A percentile compares a stretch with the other conserved stretches of the same genome.
phyloP scores from a whole-genome alignment of 37 sponge, comb jelly and placozoan species.

The Aphrocallistes beatrix region DNA sequence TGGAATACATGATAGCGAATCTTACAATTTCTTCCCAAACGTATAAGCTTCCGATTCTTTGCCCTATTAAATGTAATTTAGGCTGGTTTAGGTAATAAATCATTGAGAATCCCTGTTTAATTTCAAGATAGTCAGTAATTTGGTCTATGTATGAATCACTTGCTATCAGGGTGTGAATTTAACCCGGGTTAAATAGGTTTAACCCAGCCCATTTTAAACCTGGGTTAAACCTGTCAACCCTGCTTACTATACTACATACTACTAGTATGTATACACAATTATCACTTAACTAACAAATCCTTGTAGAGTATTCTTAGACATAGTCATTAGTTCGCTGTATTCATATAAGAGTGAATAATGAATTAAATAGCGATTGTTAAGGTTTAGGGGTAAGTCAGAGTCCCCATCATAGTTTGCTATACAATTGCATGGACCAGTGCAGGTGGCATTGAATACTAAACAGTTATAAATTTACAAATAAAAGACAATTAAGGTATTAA shows the following conservation, averaged over 20 bases:
- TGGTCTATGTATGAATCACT: too few relatives aligned
- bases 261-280: not conserved
- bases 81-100: not conserved
- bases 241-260: too few relatives aligned
- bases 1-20: not conserved
- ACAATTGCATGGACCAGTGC: not conserved
- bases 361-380: too few relatives aligned
- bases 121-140: too few relatives aligned
- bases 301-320: not conserved
- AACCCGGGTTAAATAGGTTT: too few relatives aligned
- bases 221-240: too few relatives aligned
- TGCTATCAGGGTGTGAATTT: too few relatives aligned
- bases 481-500: not conserved
- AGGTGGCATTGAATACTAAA: not conserved
- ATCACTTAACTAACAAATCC: not conserved
- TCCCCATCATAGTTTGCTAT: not conserved
- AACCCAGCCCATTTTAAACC: too few relatives aligned
- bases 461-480: not conserved
- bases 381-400: too few relatives aligned
- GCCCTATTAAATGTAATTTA: not conserved
- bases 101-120: too few relatives aligned
- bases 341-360: not conserved
- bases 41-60: not conserved
- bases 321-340: not conserved
- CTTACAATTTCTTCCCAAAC: not conserved